Conservation (phyloP, 2,113 vertebrate species). For the Choloepus hoffmanni region DNA sequence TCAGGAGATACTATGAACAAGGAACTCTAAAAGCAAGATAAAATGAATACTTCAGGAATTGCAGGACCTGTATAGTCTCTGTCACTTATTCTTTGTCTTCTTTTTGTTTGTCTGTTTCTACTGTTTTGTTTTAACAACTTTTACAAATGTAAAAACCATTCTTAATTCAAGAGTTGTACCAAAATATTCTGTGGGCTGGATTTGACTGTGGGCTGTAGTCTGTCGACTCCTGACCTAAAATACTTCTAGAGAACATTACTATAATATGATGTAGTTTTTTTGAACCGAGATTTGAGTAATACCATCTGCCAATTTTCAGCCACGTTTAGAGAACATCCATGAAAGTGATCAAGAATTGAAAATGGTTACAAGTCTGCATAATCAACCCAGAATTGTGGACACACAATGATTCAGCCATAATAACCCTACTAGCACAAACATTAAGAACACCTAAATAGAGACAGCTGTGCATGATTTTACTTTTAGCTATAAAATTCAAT, state of each 20-base stretch:
- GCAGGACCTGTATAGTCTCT: background rate
- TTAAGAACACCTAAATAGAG: conserved; percentile 68
- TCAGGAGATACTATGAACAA: background rate
- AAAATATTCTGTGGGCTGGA: background rate
- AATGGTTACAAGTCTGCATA: conserved; percentile 71
- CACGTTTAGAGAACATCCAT: conserved; percentile 54
- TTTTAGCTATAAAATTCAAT: conserved; percentile 80
- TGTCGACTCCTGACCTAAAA: background rate
- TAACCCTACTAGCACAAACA: conserved; percentile 42
- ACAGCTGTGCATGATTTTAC: conserved; percentile 77
- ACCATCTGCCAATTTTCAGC: conserved; percentile 48
- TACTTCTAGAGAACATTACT: conserved; percentile 37
- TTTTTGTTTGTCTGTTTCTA: background rate
- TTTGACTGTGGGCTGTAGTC: background rate
- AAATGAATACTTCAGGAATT: background rate
- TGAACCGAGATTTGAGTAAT: conserved; percentile 57
- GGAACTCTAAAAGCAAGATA: background rate
- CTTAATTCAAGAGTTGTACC: background rate
- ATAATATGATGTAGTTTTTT: conserved; percentile 51
- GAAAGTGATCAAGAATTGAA: conserved; percentile 59
- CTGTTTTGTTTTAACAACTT: background rate
- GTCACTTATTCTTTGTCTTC: background rate
- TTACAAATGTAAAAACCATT: conserved; percentile 9
- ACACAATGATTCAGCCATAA: conserved; percentile 65
- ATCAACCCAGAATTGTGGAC: conserved; percentile 49